Percentiles rank a stretch among this genome's conserved stretches.
Conservation (phyloP, 2,888 invertebrate species). For the Operophtera brumata region DNA sequence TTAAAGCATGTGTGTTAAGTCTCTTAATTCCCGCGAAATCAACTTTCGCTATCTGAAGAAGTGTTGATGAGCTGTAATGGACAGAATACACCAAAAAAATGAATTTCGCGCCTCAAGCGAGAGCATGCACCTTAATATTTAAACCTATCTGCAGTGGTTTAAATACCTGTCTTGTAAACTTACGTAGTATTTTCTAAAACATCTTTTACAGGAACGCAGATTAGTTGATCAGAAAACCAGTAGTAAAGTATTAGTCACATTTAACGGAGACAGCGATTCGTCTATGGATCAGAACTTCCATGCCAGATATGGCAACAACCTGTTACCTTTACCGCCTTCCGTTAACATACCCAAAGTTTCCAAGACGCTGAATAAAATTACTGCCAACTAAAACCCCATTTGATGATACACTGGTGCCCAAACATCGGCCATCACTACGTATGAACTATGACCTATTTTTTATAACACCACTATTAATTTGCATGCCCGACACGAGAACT, state of each 20-base stretch:
- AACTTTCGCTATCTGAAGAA: too few species aligned
- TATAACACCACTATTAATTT: slow-evolving; percentile 17
- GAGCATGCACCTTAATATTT: too few species aligned
- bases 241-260: slow-evolving; percentile 33
- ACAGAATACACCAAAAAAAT: too few species aligned
- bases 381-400: slow-evolving; percentile 25
- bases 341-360: slow-evolving; percentile 74
- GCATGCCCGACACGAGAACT: slow-evolving; percentile 16
- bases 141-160: not conserved
- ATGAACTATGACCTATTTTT: slow-evolving; percentile 21
- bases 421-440: slow-evolving; percentile 20
- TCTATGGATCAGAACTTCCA: slow-evolving; percentile 73
- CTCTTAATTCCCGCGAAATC: too few species aligned
- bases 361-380: slow-evolving; percentile 50
- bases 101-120: too few species aligned
- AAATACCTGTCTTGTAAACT: not conserved
- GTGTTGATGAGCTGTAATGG: too few species aligned
- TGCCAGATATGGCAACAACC: slow-evolving; percentile 73
- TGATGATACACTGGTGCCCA: slow-evolving; percentile 8
- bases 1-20: too few species aligned
- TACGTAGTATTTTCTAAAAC: slow-evolving; percentile 5
- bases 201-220: slow-evolving; percentile 59
- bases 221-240: slow-evolving; percentile 35
- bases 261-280: slow-evolving; percentile 52
- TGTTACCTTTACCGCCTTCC: slow-evolving; percentile 71